Base-by-base conservation (phyloP, 2,113 vertebrate genomes). In the Mirounga angustirostris region DNA sequence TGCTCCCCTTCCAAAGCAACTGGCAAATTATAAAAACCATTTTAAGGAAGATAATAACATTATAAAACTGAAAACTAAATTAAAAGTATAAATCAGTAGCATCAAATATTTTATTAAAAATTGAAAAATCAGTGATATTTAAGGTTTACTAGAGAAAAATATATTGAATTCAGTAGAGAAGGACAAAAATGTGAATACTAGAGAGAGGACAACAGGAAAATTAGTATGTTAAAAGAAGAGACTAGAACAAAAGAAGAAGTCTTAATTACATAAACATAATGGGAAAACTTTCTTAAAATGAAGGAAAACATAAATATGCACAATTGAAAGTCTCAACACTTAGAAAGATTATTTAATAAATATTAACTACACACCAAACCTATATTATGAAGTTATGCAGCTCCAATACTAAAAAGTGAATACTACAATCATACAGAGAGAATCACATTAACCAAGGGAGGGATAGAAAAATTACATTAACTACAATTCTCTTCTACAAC, bases 341-440 rank as follows among this genome's bases (percentile, higher is more conserved):
- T 61, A 94, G 40, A 58, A 91, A 43, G 18, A 78, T 50, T 85
- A 95, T 82, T 59, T 94, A 97, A 80, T 96, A 92, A 94, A 61
- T 21, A 94, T 52, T 71, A 85, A 86, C 16, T 94, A 71, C 1
- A 92, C 26, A 8, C 24, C 21, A 91, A 84, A 80, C 58, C 1
- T 81, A 52, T 79, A 80, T 69, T 93, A 94, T n/a, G 22, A 95
- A 33, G 50, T 91, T 96, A 83, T 58, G 22, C 80, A 93, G 88
- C 24, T 89, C 43, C 13, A 81, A 21, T 82, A 92, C 89, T 87
- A 92, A 94, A 52, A 94, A 84, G 33, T 36, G 43, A 97, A 65
- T 46, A 59, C 56, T 19, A 52, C 33, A 85, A 61, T 89, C 56
- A 89, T 24, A 54, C 5, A 79, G 28, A 89, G 3, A 85, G 13